Percentiles rank a stretch among this genome's conserved stretches.
phyloP scores from a whole-genome alignment of 2,113 vertebrate species.

The Odocoileus virginianus region DNA sequence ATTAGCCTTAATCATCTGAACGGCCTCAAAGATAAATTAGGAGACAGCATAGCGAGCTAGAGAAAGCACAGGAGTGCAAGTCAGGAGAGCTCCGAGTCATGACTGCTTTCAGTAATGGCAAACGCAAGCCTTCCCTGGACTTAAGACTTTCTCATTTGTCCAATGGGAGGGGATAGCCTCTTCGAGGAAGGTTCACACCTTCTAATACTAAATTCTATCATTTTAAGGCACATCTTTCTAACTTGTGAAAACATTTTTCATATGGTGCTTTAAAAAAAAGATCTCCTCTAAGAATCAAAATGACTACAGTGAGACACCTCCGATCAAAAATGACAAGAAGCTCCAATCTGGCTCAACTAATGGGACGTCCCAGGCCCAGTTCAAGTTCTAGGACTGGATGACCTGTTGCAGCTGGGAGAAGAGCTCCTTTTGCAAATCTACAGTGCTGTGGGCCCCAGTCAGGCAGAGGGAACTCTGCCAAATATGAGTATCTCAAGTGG shows the following conservation, averaged over 20 bases:
- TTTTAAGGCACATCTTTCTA: not conserved
- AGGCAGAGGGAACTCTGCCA: slow-evolving; percentile 10
- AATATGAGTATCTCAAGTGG: slow-evolving; percentile 16
- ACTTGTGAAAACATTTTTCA: not conserved
- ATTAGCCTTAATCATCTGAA: slow-evolving; percentile 60
- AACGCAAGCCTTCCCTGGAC: not conserved
- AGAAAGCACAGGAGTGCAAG: not conserved
- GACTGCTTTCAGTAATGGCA: not conserved
- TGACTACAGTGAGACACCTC: not conserved
- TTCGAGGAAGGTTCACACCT: not conserved
- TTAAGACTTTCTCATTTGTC: not conserved
- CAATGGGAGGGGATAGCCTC: not conserved
- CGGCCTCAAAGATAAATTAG: slow-evolving; percentile 45
- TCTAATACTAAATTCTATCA: not conserved
- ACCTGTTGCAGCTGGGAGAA: not conserved
- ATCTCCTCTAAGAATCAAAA: not conserved
- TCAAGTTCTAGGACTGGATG: not conserved
- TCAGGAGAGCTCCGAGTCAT: not conserved
- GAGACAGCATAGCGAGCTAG: not conserved
- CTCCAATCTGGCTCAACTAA: not conserved
- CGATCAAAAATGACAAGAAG: not conserved
- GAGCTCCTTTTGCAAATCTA: not conserved
- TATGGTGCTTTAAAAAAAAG: not conserved
- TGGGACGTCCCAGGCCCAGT: not conserved
- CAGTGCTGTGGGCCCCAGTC: not conserved